Conservation (phyloP, 2,113 vertebrate species). For the Zapus hudsonius region DNA sequence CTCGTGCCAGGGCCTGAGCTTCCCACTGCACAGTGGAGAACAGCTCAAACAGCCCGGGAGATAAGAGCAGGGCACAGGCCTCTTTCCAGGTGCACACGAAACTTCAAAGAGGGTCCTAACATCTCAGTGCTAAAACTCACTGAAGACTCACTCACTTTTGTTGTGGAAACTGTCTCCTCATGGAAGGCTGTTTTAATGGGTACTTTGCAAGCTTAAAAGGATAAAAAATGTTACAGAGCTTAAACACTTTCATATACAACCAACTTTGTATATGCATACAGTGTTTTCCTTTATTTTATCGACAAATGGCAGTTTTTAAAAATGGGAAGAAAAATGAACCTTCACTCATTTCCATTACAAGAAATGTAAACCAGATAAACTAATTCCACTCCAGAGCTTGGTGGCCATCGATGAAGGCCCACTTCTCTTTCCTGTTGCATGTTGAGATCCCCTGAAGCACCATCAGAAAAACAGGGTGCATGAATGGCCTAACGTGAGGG, state of each 20-base stretch:
- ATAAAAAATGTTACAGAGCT: slow-evolving; percentile 11
- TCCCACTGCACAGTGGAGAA: fast-evolving
- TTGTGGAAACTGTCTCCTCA: background rate
- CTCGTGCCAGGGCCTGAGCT: too few species aligned
- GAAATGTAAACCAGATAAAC: background rate
- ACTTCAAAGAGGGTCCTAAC: background rate
- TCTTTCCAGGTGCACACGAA: background rate
- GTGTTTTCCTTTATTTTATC: background rate
- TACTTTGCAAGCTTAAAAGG: background rate
- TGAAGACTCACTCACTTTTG: background rate
- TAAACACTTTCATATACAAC: slow-evolving; percentile 32
- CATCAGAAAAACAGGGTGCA: background rate
- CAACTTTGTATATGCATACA: background rate
- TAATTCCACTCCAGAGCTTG: background rate
- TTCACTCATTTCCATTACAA: background rate
- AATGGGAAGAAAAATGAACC: slow-evolving; percentile 19
- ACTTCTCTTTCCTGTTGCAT: background rate
- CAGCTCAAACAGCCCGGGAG: background rate
- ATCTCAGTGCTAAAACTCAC: background rate
- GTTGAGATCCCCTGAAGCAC: background rate
- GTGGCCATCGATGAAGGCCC: background rate
- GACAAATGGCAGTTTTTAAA: slow-evolving; percentile 28
- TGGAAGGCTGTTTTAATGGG: background rate
- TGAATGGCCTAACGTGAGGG: background rate
- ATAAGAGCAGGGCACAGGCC: background rate